Evolutionary conservation across 1,140 invertebrate species (phyloP).

Genomic region (Armadillidium nasatum): DNA sequence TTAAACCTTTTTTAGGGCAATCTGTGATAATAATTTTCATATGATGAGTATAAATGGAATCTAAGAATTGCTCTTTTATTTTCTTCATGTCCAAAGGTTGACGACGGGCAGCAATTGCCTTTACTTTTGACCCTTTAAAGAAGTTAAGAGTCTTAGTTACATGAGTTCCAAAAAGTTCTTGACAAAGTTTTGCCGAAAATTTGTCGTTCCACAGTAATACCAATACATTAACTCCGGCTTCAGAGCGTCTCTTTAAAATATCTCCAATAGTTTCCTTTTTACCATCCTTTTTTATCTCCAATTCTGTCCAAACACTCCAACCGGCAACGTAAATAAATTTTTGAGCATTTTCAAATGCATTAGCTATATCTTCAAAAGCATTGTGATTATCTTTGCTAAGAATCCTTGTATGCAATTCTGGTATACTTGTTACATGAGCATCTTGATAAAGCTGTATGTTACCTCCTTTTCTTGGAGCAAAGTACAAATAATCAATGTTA

Average conservation of each 20-base stretch:
- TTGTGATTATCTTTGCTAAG: not conserved
- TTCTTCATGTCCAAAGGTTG: not conserved
- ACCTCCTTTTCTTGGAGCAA: constrained; percentile 27
- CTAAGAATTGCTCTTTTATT: constrained; percentile 10
- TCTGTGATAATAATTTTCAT: constrained; percentile 32
- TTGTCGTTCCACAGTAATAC: constrained; percentile 33
- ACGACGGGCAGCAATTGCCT: constrained; percentile 12
- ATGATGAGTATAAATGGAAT: constrained; percentile 31
- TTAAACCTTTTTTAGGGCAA: constrained; percentile 14
- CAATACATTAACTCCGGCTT: constrained; percentile 26
- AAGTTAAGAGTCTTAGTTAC: constrained; percentile 29
- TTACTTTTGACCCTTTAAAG: constrained; percentile 27
- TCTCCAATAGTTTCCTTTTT: constrained; percentile 28
- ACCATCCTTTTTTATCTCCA: constrained; percentile 19
- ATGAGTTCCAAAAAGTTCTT: constrained; percentile 26
- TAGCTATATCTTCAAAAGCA: constrained; percentile 28
- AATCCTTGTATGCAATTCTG: not conserved
- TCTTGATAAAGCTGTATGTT: constrained; percentile 29
- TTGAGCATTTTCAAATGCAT: constrained; percentile 19
- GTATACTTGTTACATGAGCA: constrained; percentile 17
- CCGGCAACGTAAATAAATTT: constrained; percentile 35
- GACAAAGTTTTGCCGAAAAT: constrained; percentile 23
- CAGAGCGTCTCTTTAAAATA: constrained; percentile 25
- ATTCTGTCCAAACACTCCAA: constrained; percentile 31
- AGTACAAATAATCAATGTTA: constrained; percentile 19